Conservation (phyloP, 1,140 invertebrate genomes). For the Dendrolimus kikuchii region DNA sequence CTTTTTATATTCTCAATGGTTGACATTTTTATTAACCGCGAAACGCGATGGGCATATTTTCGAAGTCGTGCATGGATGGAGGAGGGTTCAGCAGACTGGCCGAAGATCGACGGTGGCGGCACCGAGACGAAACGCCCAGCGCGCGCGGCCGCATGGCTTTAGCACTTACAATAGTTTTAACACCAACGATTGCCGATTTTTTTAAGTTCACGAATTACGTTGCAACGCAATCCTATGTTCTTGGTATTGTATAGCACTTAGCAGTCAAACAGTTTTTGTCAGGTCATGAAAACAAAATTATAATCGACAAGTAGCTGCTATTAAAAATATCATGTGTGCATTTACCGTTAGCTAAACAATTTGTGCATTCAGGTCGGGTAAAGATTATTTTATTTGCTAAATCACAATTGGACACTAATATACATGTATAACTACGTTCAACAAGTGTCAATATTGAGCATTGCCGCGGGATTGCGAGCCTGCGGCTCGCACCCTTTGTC, state of each 20-base stretch:
- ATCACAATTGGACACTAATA: constrained; percentile 72
- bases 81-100: constrained; percentile 45
- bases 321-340: too few relatives aligned
- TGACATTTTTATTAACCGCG: constrained; percentile 59
- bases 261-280: too few relatives aligned
- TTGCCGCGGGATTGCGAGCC: constrained; percentile 73
- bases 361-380: constrained; percentile 66
- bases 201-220: too few relatives aligned
- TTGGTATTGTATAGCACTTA: too few relatives aligned
- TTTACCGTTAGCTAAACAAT: constrained; percentile 54
- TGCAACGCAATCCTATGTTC: too few relatives aligned
- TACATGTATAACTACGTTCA: constrained; percentile 70
- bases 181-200: too few relatives aligned
- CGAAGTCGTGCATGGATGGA: constrained; percentile 68
- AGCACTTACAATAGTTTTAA: too few relatives aligned
- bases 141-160: constrained; percentile 27
- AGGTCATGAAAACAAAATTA: too few relatives aligned
- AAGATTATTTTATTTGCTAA: constrained; percentile 66
- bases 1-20: constrained; percentile 53
- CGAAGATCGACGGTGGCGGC: constrained; percentile 33
- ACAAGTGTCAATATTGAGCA: constrained; percentile 72
- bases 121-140: constrained; percentile 57
- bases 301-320: too few relatives aligned
- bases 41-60: constrained; percentile 64
- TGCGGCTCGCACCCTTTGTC: constrained; percentile 81